phyloP scores from a whole-genome alignment of 2,888 invertebrate genomes.

The Drosophila hamatofila region DNA sequence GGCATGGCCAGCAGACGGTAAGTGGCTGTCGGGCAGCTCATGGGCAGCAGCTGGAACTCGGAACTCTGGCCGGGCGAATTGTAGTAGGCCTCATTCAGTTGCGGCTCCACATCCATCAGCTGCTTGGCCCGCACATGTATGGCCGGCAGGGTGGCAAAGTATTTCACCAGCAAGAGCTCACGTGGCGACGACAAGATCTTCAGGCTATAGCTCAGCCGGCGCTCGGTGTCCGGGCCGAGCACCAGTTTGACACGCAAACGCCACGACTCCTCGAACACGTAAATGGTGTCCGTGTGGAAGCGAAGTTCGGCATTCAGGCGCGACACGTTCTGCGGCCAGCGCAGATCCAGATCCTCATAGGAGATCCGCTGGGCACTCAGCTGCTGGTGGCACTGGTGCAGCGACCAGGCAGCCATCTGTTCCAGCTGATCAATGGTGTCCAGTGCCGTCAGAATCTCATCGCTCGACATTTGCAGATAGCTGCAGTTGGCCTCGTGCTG shows the following conservation, averaged over 20 bases:
- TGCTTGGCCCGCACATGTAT: constrained; percentile 11
- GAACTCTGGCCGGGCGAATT: neutral
- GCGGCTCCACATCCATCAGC: constrained; percentile 15
- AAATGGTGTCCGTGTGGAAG: constrained; percentile 2
- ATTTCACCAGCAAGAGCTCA: neutral
- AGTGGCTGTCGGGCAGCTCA: constrained; percentile 10
- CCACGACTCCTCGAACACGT: constrained; percentile 38
- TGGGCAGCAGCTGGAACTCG: constrained; percentile 8
- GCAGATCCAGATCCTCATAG: constrained; percentile 31
- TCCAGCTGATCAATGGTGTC: neutral
- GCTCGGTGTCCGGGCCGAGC: neutral
- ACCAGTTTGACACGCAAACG: constrained; percentile 11
- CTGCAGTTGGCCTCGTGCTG: constrained; percentile 31
- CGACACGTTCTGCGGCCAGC: neutral
- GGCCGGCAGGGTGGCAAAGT: constrained; percentile 31
- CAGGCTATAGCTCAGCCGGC: constrained; percentile 15
- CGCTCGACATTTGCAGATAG: constrained; percentile 5
- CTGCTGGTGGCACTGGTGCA: constrained; percentile 1
- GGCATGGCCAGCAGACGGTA: constrained; percentile 45
- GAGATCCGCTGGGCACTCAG: constrained; percentile 25
- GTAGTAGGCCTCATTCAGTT: constrained; percentile 7
- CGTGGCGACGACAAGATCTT: constrained; percentile 3
- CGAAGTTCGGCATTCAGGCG: neutral
- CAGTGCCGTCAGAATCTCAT: constrained; percentile 19
- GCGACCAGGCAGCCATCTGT: accelerated